Evolutionary conservation across 2,797 vertebrate species (phyloP), one percentile per base, ranked within the genome.

Genomic region (Phoeniculus purpureus): DNA sequence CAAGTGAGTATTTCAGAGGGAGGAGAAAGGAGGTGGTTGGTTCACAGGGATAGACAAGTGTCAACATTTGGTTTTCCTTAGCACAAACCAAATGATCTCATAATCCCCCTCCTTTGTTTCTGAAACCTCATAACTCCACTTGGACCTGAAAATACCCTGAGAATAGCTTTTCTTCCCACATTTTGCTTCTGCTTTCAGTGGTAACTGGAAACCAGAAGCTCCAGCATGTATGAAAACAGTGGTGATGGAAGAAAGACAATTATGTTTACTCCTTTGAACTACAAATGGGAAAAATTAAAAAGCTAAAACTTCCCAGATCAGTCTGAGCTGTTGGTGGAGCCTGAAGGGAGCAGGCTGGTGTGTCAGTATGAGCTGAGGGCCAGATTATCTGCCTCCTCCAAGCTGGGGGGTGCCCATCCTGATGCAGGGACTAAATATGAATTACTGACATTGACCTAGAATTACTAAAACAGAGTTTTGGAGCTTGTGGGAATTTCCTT

Each of bases 101-200:
- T 68, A 65, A 48, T 29, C n/a, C 7, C 22, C 10, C 19, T 65
- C 19, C 51, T 84, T 77, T 94, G 25, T 87, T 94, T 94, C 59
- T 48, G 75, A 89, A 94, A 81, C 56, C 79, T 93, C 34, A 85
- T 89, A 79, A 85, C 48, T 68, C 58, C 62, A 40, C 21, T 48
- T 81, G 55, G 94, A 65, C 62, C 31, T 65, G 65, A 94, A 67
- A 92, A 94, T 87, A 92, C 21, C 76, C 79, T 56, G 87, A 94
- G 87, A 83, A 90, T 1, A 8, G 29, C 56, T 87, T 86, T 93
- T 84, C 58, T 94, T 87, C 79, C 50, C 34, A 12, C 50, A 81
- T 91, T 88, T 93, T 34, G 2, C 72, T 96, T 95, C 95, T 95
- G 83, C 90, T 96, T 94, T 95, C 6, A 1, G 37, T 92, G 62